phyloP scores from a whole-genome alignment of 2,113 vertebrate species.

The Gymnarchus niloticus region DNA sequence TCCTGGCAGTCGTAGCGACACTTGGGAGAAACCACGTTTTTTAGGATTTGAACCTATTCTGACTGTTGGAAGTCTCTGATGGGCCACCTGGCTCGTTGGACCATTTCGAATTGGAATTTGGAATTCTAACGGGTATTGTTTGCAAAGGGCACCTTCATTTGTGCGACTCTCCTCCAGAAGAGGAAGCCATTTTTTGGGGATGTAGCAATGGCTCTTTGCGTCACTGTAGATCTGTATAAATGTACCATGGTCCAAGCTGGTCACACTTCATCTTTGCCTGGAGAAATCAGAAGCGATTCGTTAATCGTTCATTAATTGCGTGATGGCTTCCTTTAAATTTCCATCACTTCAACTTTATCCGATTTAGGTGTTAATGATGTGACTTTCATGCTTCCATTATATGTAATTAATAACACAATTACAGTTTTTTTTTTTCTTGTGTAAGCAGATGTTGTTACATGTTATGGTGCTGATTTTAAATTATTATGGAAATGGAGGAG shows the following conservation, averaged over 20 bases:
- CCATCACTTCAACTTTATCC: slow-evolving; percentile 18
- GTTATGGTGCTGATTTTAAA: slow-evolving; percentile 19
- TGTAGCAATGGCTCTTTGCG: not conserved
- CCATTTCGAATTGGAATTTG: slow-evolving; percentile 33
- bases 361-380: slow-evolving; percentile 37
- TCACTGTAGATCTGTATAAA: slow-evolving; percentile 31
- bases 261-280: slow-evolving; percentile 38
- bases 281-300: slow-evolving; percentile 38
- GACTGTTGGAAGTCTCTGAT: slow-evolving; percentile 36
- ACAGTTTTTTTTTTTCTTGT: slow-evolving; percentile 31
- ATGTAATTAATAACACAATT: slow-evolving; percentile 46
- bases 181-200: slow-evolving; percentile 34
- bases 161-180: slow-evolving; percentile 29
- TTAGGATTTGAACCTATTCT: slow-evolving; percentile 29
- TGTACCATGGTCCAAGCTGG: slow-evolving; percentile 5
- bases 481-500: not conserved
- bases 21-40: slow-evolving; percentile 2
- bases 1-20: not conserved
- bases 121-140: slow-evolving; percentile 45
- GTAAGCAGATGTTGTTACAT: slow-evolving; percentile 39
- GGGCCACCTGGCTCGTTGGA: slow-evolving; percentile 30
- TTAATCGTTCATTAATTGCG: slow-evolving; percentile 46
- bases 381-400: slow-evolving; percentile 44
- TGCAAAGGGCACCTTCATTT: slow-evolving; percentile 53
- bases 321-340: slow-evolving; percentile 33